Conservation (phyloP, 2,113 vertebrate species). For the Otus sunia region DNA sequence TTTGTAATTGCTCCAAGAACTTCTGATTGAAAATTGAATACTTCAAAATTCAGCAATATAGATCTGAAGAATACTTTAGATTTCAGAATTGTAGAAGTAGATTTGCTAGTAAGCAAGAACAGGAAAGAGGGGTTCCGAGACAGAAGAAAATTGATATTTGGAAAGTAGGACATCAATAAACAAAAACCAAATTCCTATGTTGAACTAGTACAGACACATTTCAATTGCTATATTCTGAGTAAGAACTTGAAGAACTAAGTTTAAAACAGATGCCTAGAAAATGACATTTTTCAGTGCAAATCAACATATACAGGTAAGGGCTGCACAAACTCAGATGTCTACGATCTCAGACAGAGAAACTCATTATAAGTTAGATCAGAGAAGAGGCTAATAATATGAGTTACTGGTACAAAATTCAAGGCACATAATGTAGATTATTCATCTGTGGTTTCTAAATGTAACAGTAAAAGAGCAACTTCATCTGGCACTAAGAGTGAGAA, state of each 20-base stretch:
- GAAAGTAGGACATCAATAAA: not conserved
- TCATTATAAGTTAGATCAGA: not conserved
- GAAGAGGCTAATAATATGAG: not conserved
- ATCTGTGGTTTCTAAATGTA: not conserved
- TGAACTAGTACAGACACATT: not conserved
- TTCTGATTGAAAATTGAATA: not conserved
- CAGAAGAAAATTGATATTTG: not conserved
- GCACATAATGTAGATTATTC: not conserved
- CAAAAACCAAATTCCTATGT: not conserved
- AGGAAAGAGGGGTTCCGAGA: not conserved
- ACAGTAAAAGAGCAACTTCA: not conserved
- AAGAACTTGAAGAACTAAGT: not conserved
- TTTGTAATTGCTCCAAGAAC: accelerated
- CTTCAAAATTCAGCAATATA: accelerated
- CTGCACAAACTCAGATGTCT: not conserved
- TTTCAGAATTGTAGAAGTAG: not conserved
- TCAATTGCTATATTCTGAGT: not conserved
- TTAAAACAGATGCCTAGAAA: not conserved
- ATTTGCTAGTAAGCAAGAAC: not conserved
- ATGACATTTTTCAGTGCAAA: not conserved
- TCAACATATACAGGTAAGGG: not conserved
- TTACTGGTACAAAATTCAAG: not conserved
- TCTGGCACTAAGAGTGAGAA: not conserved
- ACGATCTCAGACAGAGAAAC: not conserved
- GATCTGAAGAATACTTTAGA: not conserved